Evolutionary conservation across 1,140 invertebrate species (phyloP).

Genomic region (Drosophila carrolli): DNA sequence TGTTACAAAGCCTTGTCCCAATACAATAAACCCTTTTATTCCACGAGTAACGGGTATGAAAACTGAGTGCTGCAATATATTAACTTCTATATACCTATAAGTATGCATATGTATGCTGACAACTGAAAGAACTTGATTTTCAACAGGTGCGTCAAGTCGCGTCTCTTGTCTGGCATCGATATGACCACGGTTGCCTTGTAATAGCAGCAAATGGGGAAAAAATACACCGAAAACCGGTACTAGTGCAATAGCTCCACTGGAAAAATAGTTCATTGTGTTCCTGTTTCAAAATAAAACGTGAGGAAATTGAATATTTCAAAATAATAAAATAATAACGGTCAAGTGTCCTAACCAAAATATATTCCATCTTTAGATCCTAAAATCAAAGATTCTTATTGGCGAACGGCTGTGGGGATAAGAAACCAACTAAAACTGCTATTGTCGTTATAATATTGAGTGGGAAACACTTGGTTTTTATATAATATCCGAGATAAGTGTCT

Average conservation of each 20-base stretch:
- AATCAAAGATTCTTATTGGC: too few relatives aligned
- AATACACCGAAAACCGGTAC: slow-evolving; percentile 53
- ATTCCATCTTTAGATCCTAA: too few relatives aligned
- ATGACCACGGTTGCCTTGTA: slow-evolving; percentile 42
- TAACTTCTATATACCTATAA: not conserved
- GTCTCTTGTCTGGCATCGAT: slow-evolving; percentile 43
- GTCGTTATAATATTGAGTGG: too few relatives aligned
- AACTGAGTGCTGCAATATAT: slow-evolving; percentile 4
- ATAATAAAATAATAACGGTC: not conserved
- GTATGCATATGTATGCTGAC: slow-evolving; percentile 13
- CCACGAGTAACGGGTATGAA: not conserved
- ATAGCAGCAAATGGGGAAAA: slow-evolving; percentile 21
- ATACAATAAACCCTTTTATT: not conserved
- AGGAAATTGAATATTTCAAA: too few relatives aligned
- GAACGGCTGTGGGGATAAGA: too few relatives aligned
- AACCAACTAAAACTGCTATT: too few relatives aligned
- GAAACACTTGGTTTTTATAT: too few relatives aligned
- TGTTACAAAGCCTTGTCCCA: too few relatives aligned
- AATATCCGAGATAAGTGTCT: too few relatives aligned
- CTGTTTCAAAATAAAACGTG: too few relatives aligned
- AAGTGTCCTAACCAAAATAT: too few relatives aligned
- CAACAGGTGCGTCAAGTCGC: slow-evolving; percentile 69
- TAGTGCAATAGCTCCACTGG: slow-evolving; percentile 29
- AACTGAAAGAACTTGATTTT: slow-evolving; percentile 75
- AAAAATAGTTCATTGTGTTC: too few relatives aligned